phyloP scores from a whole-genome alignment of 1,140 invertebrate genomes.

The Ctenoplectra terminalis region DNA sequence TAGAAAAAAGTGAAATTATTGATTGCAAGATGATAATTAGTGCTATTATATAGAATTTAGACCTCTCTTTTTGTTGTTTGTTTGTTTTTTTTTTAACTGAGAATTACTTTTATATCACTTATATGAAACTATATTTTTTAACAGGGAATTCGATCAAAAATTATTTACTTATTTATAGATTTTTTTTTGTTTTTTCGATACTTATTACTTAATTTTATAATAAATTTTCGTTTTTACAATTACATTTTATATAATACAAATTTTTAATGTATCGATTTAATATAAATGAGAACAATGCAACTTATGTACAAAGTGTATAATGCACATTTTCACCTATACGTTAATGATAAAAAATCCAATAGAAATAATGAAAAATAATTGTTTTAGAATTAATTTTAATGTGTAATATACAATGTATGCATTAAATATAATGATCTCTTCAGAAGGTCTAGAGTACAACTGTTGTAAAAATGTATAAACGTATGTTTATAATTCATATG shows the following conservation, averaged over 20 bases:
- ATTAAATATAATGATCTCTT: constrained; percentile 22
- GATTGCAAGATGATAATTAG: not conserved
- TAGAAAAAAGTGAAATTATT: constrained; percentile 9
- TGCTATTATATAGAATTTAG: not conserved
- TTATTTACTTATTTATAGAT: not conserved
- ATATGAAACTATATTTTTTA: constrained; percentile 1
- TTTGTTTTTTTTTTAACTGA: not conserved
- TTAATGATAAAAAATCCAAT: not conserved
- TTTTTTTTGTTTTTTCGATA: not conserved
- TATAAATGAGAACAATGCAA: constrained; percentile 10
- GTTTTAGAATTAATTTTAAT: constrained; percentile 7
- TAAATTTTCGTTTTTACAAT: constrained; percentile 1
- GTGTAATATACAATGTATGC: constrained; percentile 10
- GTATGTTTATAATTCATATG: not conserved
- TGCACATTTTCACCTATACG: not conserved
- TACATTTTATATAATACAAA: not conserved
- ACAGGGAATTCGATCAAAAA: not conserved
- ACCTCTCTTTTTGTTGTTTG: not conserved
- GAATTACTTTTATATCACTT: not conserved
- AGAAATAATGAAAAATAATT: not conserved
- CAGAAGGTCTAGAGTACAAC: not conserved
- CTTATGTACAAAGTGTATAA: constrained; percentile 4
- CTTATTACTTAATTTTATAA: not conserved
- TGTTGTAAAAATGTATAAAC: constrained; percentile 18
- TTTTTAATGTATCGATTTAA: not conserved